phyloP scores from a whole-genome alignment of 2,113 vertebrate genomes.

The Silurus meridionalis region DNA sequence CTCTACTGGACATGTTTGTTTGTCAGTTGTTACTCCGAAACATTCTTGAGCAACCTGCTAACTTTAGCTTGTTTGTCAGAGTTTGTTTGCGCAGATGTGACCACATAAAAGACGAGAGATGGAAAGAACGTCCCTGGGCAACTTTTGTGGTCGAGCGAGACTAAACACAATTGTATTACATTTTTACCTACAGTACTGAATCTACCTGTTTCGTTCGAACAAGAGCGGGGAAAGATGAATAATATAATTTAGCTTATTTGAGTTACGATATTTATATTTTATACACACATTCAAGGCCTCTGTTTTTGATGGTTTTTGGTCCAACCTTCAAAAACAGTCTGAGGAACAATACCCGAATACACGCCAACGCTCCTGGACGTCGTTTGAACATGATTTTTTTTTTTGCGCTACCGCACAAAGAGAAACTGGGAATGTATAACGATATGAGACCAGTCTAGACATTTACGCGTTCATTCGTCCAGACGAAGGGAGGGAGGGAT shows the following conservation, averaged over 20 bases:
- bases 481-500: not conserved
- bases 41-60: conserved; percentile 41
- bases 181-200: not conserved
- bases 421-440: not conserved
- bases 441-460: not conserved
- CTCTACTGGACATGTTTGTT: conserved; percentile 29
- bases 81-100: conserved; percentile 47
- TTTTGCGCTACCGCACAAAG: not conserved
- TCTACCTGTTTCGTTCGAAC: conserved; percentile 6
- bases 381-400: no score
- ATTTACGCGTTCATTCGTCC: not conserved
- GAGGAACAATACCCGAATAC: not conserved
- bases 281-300: not conserved
- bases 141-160: conserved; percentile 26
- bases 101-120: conserved; percentile 21
- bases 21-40: conserved; percentile 26
- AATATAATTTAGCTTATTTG: not conserved
- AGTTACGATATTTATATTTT: not conserved
- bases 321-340: not conserved
- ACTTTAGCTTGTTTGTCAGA: conserved; percentile 32
- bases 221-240: not conserved
- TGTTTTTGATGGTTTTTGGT: not conserved
- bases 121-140: conserved; percentile 32
- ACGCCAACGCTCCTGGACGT: not conserved
- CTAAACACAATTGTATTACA: conserved; percentile 40